Evolutionary conservation across 2,113 vertebrate species (phyloP), one percentile per base, ranked within the genome.

Genomic region (Tragelaphus strepsiceros): DNA sequence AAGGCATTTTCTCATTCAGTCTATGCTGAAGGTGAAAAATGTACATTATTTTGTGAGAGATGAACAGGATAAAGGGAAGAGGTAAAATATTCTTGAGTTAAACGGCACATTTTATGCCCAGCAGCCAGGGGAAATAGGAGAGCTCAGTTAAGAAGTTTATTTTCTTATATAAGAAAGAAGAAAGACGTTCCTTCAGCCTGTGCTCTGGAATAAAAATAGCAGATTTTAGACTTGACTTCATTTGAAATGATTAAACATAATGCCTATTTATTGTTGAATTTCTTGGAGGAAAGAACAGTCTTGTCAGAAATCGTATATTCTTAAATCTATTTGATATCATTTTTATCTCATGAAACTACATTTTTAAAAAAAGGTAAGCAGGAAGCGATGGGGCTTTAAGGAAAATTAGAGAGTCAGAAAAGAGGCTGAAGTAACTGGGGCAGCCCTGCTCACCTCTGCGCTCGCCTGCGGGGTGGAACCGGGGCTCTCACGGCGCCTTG

Each of bases 151-250:
- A 94, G 53, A 67, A 53, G 92, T 97, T 67, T 90, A 49, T 62
- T 98, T 4, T 89, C 85, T 30, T 95, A 97, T 77, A 61, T 46
- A 90, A 97, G 53, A 97, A 86, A 91, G 56, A 96, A 96, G 19
- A 59, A 96, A 92, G 54, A 94, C 95, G 2, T 62, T 96, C 53
- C 49, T 98, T 5, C 32, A 96, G 16, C 58, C 77, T 78, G 26
- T 93, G 67, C 80, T 62, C 35, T 91, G 89, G 35, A 96, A 96
- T 97, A 98, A 96, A 96, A 97, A 92, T 78, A 98, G 30, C 91
- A 95, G 43, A 91, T 94, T 93, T 97, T 95, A 96, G 56, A 93
- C n/a, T 53, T 92, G 35, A 85, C 94, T 96, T 96, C 30, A 71
- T 94, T 92, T 96, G 81, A 96, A 97, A 90, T 74, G 71, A 97